phyloP scores from a whole-genome alignment of 2,888 invertebrate species.

The Balanococcus diminutus region DNA sequence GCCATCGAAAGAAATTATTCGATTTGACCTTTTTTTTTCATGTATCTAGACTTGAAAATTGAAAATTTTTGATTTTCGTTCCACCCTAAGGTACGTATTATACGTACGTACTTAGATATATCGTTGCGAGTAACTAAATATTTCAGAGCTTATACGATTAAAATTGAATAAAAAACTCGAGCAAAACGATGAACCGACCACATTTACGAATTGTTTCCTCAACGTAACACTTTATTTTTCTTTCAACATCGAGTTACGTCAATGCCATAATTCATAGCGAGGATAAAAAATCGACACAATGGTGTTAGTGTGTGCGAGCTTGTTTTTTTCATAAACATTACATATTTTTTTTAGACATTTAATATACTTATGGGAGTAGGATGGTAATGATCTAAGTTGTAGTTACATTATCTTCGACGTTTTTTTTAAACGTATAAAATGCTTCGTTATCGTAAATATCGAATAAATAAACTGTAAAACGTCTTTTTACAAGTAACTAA shows the following conservation, averaged over 20 bases:
- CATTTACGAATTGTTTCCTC: not conserved
- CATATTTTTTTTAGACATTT: not conserved
- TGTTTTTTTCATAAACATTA: not conserved
- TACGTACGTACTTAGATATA: too few species aligned
- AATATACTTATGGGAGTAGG: not conserved
- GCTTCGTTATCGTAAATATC: constrained; percentile 37
- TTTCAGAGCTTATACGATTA: too few species aligned
- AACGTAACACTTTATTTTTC: not conserved
- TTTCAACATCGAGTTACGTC: not conserved
- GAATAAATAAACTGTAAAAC: constrained; percentile 18
- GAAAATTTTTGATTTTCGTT: too few species aligned
- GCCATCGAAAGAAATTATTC: too few species aligned
- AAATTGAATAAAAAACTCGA: too few species aligned
- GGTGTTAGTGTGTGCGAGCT: not conserved
- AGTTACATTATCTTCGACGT: constrained; percentile 16
- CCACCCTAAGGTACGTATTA: too few species aligned
- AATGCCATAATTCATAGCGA: not conserved
- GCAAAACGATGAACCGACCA: not conserved
- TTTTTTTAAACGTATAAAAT: not conserved
- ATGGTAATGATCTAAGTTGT: not conserved
- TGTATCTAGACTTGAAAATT: too few species aligned
- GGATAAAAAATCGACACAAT: not conserved
- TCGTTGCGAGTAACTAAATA: too few species aligned
- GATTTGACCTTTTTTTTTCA: too few species aligned
- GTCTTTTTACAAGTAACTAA: constrained; percentile 16